Conservation (phyloP, 2,113 vertebrate genomes). For the Jacana jacana region DNA sequence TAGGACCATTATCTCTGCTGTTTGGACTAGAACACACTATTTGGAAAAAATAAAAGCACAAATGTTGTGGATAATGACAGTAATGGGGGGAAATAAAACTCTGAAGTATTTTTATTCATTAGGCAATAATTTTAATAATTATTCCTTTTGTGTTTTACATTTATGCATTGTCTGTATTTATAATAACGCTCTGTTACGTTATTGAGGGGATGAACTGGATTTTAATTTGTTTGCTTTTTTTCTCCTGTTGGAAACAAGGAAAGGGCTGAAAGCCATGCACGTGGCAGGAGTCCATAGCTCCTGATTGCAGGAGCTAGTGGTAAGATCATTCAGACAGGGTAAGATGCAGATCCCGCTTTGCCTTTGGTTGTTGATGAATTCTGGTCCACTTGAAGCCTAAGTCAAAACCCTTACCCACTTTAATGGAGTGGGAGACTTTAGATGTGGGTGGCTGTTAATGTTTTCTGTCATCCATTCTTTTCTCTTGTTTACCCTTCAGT, state of each 20-base stretch:
- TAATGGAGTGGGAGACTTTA: not conserved
- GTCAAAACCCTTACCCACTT: not conserved
- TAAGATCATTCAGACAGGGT: not conserved
- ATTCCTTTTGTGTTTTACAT: not conserved
- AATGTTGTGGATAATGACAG: not conserved
- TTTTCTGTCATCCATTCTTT: slow-evolving; percentile 50
- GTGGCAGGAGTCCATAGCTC: not conserved
- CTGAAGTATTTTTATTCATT: not conserved
- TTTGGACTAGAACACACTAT: not conserved
- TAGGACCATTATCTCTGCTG: not conserved
- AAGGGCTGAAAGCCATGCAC: not conserved
- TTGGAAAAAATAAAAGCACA: not conserved
- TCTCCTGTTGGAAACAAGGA: not conserved
- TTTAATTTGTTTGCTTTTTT: not conserved
- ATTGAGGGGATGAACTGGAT: not conserved
- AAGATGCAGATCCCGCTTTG: not conserved
- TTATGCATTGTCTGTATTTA: not conserved
- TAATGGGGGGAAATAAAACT: not conserved
- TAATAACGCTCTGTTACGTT: not conserved
- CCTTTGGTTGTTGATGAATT: not conserved
- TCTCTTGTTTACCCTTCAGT: not conserved
- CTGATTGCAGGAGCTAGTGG: not conserved
- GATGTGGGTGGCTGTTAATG: slow-evolving; percentile 22
- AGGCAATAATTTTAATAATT: not conserved
- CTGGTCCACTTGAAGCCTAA: not conserved